Evolutionary conservation across 2,113 vertebrate genomes (phyloP), one percentile per base, ranked within the genome.

Genomic region (Gambusia affinis): DNA sequence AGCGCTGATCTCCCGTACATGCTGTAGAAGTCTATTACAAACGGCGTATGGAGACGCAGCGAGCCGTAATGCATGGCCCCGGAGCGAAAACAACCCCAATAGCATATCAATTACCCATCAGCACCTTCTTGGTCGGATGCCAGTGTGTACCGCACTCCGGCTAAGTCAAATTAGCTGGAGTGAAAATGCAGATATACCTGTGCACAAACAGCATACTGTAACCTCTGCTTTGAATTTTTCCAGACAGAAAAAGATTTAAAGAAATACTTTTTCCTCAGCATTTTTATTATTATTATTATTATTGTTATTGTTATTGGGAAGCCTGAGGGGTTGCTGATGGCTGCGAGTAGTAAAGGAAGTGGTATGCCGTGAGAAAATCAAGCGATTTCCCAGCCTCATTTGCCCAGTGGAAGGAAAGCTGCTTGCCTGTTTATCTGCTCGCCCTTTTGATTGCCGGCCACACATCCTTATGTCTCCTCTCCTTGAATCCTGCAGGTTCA

Each of bases 31-130:
- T 92, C 89, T 81, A 92, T 93, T 90, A 91, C 84, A 79, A 78
- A 73, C 80, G 75, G 80, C 85, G 75, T 73, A 71, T 72, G 82
- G 80, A 89, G 87, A 83, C 72, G 80, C 78, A 64, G 57, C 67
- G 70, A 91, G 86, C 82, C 76, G 63, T 92, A 92, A 93, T 91
- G 86, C 83, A 93, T 91, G 87, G 86, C 86, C 91, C 87, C 70
- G 33, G 75, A 88, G 90, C 70, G 64, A 91, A 92, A 92, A 90
- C 85, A 87, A 80, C 84, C 83, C 91, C 60, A 83, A 89, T 87
- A 88, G 92, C 91, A 88, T 94, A 93, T 94, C 89, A 92, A 91
- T 94, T 92, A 93, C 91, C 91, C 89, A 93, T 94, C 91, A 89
- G 89, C 84, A 54, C 85, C 91, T 62, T 86, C 75, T 80, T 85